These are phyloP conservation scores for Triplophysa dalaica DNA, from an alignment of 2,113 vertebrate genomes.

Conservation along the genomic window DNA sequence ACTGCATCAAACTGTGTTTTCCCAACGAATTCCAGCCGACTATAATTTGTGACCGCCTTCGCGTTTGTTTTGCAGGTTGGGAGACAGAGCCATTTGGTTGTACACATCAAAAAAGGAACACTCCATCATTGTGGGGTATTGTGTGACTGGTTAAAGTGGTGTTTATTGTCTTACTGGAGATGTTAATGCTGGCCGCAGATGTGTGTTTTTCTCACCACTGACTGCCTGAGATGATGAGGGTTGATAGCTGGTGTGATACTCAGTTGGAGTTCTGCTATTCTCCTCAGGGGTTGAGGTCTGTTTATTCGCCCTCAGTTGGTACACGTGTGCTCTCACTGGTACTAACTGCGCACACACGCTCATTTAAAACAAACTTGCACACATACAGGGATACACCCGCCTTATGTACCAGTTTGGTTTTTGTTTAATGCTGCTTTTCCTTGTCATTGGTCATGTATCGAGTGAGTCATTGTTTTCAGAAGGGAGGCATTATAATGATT, in stretches of 20 bases:
- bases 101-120: neutral
- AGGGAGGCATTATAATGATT: neutral
- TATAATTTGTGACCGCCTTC: neutral
- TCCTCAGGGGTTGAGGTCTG: slow-evolving; percentile 41
- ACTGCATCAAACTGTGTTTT: neutral
- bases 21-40: neutral
- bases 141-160: neutral
- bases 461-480: slow-evolving; percentile 11
- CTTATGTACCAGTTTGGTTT: neutral
- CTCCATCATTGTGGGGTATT: neutral
- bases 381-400: neutral
- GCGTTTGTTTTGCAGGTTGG: neutral
- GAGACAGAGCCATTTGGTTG: slow-evolving; percentile 21
- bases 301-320: neutral
- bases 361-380: neutral
- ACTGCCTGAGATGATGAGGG: slow-evolving; percentile 53
- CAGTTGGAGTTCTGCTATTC: slow-evolving; percentile 46
- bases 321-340: slow-evolving; percentile 14
- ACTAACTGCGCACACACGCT: neutral
- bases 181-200: slow-evolving; percentile 25
- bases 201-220: slow-evolving; percentile 18
- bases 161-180: neutral
- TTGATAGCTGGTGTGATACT: slow-evolving; percentile 59
- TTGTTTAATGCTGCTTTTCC: neutral
- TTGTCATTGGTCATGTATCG: neutral